Evolutionary conservation across 2,113 vertebrate genomes (phyloP), one percentile per base, ranked within the genome.

Genomic region (Bagarius yarrelli): DNA sequence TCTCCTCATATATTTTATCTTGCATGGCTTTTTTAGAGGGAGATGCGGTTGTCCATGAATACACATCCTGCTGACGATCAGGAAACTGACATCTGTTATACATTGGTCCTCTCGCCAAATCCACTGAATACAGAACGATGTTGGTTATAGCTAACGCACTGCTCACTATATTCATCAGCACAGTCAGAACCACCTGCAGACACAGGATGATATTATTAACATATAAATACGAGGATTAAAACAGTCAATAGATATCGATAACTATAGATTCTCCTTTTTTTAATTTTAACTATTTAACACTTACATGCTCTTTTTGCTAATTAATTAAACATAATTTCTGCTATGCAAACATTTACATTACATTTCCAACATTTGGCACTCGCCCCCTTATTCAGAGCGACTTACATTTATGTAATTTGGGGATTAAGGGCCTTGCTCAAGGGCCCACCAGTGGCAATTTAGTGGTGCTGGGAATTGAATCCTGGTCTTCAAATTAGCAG

Each of bases 111-210:
- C 0, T 0, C 0, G 1, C 50, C 0, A 89, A 0, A 14, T 83
- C 76, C 3, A 86, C 0, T 55, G 81, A 81, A 83, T 87, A 90
- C 18, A 91, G 8, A 19, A 86, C 85, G 30, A 91, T 86, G 55
- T 64, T 87, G 12, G 90, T 25, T 5, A 92, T 71, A 40, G 89
- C 86, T 32, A 91, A 81, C 25, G 1, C 81, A 47, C 59, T 50
- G 63, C 89, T 90, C 1, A 27, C 30, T 13, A 89, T 27, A 59
- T 88, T 91, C 82, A 90, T 63, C 19, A 87, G 57, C 67, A 86
- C 83, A 30, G 61, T 86, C 34, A 89, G 0, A 77, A 76, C 36
- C 72, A 91, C 77, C 92, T 92, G 32, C 55, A 88, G 60, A 0
- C 15, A 83, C 1, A 83, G 56, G 27, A 66, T 0, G 0, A 71